Evolutionary conservation across 2,113 vertebrate species (phyloP), one percentile per base, ranked within the genome.

Genomic region (Ammodytes dubius): DNA sequence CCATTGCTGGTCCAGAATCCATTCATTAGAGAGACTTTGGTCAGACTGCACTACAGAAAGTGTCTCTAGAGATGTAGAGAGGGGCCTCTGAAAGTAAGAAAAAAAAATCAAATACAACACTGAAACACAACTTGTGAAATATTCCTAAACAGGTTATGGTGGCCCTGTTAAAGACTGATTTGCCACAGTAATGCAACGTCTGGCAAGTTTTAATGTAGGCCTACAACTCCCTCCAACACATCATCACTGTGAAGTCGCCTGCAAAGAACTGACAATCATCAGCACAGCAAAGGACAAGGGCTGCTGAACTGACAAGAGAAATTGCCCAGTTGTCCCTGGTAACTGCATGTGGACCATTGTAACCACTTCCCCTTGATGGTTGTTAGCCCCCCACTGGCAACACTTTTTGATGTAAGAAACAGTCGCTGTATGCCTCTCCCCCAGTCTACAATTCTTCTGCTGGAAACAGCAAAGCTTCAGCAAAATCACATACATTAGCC

Each of bases 1-100:
- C 74, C 78, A 85, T 77, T 81, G 58, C 81, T 67, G 54, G 9
- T 70, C 47, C 52, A 80, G 40, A 63, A 74, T 27, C 4, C 35
- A 45, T 64, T 65, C 37, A 74, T 52, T 12, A 70, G 60, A 68
- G 13, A 13, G 12, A 37, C 49, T 64, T 67, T 65, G 49, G 47
- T 74, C 53, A 14, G 12, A 45, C 2, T 19, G 2, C 5, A 5
- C 8, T 5, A 12, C 64, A 35, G 50, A 77, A 57, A 50, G 7
- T 37, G 66, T 74, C 73, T 53, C 46, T 11, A 35, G 43, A 19
- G 54, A 70, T 64, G 64, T 19, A 6, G 12, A 15, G 19, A 67
- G 27, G 47, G 17, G 46, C 13, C 42, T 57, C n/a, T 11, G 39
- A 15, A 60, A 27, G 45, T 27, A 49, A n/a, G 43, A 19, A 63